Conservation (phyloP, 2,888 invertebrate species). For the Meiosimyza decipiens region DNA sequence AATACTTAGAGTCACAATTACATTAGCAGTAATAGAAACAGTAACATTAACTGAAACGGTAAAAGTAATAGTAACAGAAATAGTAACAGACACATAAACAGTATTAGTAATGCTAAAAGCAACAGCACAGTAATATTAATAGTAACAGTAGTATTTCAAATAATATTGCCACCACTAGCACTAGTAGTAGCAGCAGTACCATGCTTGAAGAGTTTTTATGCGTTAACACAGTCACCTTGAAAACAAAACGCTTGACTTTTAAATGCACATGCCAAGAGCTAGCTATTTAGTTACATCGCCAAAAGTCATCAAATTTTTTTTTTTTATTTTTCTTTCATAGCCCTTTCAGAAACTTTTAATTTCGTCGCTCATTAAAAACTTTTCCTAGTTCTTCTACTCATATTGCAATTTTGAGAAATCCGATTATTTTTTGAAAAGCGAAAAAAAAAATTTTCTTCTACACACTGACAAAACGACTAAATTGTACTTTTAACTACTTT, state of each 20-base stretch:
- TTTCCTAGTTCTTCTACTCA: too few species aligned
- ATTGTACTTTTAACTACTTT: too few species aligned
- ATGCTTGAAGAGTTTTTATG: too few species aligned
- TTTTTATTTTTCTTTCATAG: neutral
- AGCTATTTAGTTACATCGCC: too few species aligned
- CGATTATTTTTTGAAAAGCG: too few species aligned
- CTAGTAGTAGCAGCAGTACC: neutral
- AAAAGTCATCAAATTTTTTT: too few species aligned
- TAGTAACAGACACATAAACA: neutral
- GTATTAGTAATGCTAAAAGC: neutral
- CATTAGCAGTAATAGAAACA: neutral
- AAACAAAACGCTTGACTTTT: neutral
- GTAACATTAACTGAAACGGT: neutral
- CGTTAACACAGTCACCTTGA: neutral
- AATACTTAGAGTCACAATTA: neutral
- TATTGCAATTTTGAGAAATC: too few species aligned
- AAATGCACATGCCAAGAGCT: too few species aligned
- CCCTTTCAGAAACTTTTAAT: neutral
- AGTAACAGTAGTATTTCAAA: neutral
- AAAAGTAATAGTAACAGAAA: neutral
- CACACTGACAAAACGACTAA: too few species aligned
- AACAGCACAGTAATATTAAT: neutral
- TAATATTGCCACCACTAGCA: neutral
- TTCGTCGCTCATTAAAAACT: neutral
- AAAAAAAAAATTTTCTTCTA: too few species aligned